phyloP scores from a whole-genome alignment of 2,113 vertebrate species.

The Notiomystis cincta region DNA sequence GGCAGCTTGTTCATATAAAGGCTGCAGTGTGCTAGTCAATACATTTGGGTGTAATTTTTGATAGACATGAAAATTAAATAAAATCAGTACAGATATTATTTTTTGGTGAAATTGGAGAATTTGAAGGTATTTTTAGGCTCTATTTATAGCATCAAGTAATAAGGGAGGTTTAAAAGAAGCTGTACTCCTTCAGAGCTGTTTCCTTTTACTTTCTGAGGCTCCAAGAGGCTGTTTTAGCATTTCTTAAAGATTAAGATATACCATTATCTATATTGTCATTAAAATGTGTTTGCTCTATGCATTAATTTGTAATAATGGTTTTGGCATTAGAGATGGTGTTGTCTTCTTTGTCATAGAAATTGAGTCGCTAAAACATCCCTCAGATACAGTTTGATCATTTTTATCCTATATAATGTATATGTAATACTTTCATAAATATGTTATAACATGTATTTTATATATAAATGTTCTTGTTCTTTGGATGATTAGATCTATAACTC shows the following conservation, averaged over 20 bases:
- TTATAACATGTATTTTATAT: not conserved
- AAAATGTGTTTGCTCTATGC: not conserved
- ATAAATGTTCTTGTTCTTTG: not conserved
- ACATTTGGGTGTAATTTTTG: not conserved
- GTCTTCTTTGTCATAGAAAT: not conserved
- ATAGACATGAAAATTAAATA: not conserved
- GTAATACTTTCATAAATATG: not conserved
- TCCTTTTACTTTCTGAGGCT: not conserved
- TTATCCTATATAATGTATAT: not conserved
- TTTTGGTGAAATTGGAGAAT: not conserved
- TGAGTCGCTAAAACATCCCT: not conserved
- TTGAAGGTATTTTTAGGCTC: not conserved
- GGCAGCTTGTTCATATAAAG: not conserved
- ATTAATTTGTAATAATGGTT: not conserved
- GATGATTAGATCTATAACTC: not conserved
- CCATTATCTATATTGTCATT: not conserved
- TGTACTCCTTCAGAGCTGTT: not conserved
- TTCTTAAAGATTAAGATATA: not conserved
- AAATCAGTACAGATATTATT: not conserved
- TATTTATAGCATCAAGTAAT: not conserved
- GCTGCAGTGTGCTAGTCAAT: not conserved
- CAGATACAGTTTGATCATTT: not conserved
- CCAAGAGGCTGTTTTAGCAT: not conserved
- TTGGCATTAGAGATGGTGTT: not conserved
- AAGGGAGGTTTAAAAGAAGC: not conserved